Evolutionary conservation across 2,888 invertebrate genomes (phyloP), one percentile per base, ranked within the genome.

Genomic region (Rambutsinella grinnellia): DNA sequence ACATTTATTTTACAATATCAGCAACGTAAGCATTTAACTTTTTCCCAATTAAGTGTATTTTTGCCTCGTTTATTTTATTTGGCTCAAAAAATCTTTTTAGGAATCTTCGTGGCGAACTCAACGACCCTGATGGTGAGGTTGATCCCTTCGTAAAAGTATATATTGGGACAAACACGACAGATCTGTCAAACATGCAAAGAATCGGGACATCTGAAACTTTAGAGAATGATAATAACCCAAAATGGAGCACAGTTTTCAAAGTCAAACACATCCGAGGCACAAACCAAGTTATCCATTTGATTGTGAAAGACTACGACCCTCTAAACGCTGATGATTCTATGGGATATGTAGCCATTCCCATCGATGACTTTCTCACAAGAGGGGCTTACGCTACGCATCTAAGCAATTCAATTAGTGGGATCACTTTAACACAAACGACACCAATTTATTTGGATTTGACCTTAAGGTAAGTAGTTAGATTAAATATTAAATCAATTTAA

Each of bases 281-380:
- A 15, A 61, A 77, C 21, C 79, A 78, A 71, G 77, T 77, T 60
- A 0, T 80, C 24, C 77, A 62, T 58, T 60, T 80, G 49, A 76
- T 79, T 71, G 76, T 80, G 8, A 60, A 78, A 36, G 80, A 80
- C 28, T 76, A 80, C 49, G 80, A 80, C 36, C 80, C 80, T n/a
- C 21, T 78, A 46, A 79, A 80, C 67, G 78, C 80, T 3, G 80
- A 80, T 27, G 80, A 79, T 49, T 24, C 28, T 10, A 53, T 81
- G n/a, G 80, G 80, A 3, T 74, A 79, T 28, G 78, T 71, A n/a
- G 76, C 57, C 51, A 67, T 80, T 27, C 62, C 70, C 26, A 47
- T 79, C 27, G 80, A 80, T 28, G 78, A 79, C 27, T 80, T 76
- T 47, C 76, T 77, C 28, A 61, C 46, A 46, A 69, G 58, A 49